These are phyloP conservation scores for Baronia brevicornis DNA, from an alignment of 2,888 invertebrate genomes.

Conservation along the genomic window DNA sequence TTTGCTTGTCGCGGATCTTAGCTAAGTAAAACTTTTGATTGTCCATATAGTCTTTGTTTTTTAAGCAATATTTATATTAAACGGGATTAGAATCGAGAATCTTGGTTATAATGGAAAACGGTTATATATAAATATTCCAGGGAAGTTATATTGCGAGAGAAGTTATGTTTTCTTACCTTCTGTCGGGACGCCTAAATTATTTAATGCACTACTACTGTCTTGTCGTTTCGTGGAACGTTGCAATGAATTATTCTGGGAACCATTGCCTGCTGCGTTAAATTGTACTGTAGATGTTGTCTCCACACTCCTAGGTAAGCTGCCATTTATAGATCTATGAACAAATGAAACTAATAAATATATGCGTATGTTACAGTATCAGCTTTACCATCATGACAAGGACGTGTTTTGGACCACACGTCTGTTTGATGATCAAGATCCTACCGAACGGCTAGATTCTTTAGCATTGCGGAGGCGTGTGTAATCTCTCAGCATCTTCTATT, in stretches of 20 bases:
- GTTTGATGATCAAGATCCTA: neutral
- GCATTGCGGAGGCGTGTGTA: no score
- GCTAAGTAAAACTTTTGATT: no score
- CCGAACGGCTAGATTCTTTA: no score
- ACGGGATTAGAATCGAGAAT: no score
- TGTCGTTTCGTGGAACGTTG: conserved; percentile 54
- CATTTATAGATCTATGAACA: conserved; percentile 53
- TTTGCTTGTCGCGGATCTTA: no score
- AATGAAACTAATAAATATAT: neutral
- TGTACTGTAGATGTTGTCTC: conserved; percentile 60
- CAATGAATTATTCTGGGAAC: conserved; percentile 62
- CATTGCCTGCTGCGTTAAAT: conserved; percentile 44
- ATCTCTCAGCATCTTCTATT: no score
- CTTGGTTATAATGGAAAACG: no score
- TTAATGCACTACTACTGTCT: conserved; percentile 56
- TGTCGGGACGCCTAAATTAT: conserved; percentile 53
- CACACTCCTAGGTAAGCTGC: conserved; percentile 59
- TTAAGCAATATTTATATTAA: no score
- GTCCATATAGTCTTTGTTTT: no score
- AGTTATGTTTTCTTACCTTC: conserved; percentile 60
- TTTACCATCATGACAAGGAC: neutral
- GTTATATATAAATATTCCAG: no score
- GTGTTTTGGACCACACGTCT: neutral
- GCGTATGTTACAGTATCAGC: no score
- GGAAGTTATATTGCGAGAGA: no score